Conservation (phyloP, 1,140 invertebrate genomes). For the Neodiprion pinetum region DNA sequence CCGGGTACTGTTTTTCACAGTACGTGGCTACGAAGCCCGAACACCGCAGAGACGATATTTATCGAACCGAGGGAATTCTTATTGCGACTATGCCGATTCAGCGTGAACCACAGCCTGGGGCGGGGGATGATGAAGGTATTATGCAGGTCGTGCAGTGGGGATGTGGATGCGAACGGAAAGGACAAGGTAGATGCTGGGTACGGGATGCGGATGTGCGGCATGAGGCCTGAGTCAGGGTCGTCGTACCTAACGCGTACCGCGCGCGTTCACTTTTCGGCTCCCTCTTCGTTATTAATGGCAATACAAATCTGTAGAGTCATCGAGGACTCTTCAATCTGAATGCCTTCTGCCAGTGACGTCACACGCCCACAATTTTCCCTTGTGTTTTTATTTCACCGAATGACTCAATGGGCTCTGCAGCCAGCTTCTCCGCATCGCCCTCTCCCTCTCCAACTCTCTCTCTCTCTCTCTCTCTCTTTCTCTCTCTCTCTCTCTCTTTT, state of each 20-base stretch:
- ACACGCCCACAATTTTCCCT: conserved; percentile 42
- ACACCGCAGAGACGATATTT: too few species aligned
- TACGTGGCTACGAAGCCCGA: too few species aligned
- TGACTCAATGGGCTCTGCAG: conserved; percentile 58
- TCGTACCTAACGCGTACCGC: too few species aligned
- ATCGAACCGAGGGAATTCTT: too few species aligned
- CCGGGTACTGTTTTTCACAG: too few species aligned
- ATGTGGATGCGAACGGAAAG: too few species aligned
- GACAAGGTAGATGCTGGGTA: too few species aligned
- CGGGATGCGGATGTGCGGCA: not conserved
- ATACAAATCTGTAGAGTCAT: conserved; percentile 63
- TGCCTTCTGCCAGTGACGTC: conserved; percentile 62
- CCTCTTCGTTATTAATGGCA: conserved; percentile 58
- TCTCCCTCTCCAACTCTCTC: conserved; percentile 23
- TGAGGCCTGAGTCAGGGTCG: not conserved
- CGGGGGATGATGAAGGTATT: too few species aligned
- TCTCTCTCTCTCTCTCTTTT: conserved; percentile 21
- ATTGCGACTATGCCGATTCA: too few species aligned
- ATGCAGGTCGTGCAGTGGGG: too few species aligned
- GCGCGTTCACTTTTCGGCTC: conserved; percentile 3
- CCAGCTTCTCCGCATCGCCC: conserved; percentile 20
- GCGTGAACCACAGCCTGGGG: too few species aligned
- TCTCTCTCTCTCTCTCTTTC: conserved; percentile 26
- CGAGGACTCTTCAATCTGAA: conserved; percentile 62
- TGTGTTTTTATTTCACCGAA: conserved; percentile 58